Base-by-base conservation (phyloP, 2,113 vertebrate genomes). In the Polyodon spathula region DNA sequence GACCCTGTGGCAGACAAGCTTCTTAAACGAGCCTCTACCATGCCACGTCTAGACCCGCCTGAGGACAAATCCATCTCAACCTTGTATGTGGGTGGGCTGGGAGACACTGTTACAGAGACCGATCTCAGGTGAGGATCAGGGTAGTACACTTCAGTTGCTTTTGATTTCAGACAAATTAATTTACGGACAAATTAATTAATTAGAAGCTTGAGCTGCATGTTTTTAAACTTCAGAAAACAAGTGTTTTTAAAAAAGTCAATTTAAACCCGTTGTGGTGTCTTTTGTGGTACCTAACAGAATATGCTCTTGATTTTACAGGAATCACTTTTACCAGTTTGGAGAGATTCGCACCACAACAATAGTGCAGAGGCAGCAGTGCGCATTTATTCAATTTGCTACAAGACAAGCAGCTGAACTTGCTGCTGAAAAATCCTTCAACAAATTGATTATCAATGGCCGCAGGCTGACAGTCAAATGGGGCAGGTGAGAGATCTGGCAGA, bases 391-490 rank as follows among this genome's bases (percentile, higher is more conserved):
- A 85, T 99, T 98, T 60, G 94, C 96, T 61, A 95, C 93, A 0
- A 80, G 96, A 1, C 92, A 92, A 56, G 76, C 94, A 2, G 93
- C 96, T 0, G 96, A 99, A 64, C 89, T 84, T 54, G 96, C 96
- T 7, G 95, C 95, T 0, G 96, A 98, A 80, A 99, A 99, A 73
- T 97, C 95, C 50, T 99, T 99, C 76, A 99, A 99, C 75, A 99
- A 99, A 61, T 87, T 99, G 59, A 99, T 99, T 46, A 90, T 99
- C 67, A 95, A 97, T 0, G 95, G 95, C 7, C 91, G 93, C 16
- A 85, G 96, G 40, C 93, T 99, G 56, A 98, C 97, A 0, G 95
- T 99, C 71, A 99, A 99, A 27, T 99, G 96, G 96, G 96, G 96
- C 79, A 91, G 95, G 96, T 97, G 65, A 81, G 86, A 65, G 10